Evolutionary conservation across 2,888 invertebrate species (phyloP).

Genomic region (Pseudanteris insignis): DNA sequence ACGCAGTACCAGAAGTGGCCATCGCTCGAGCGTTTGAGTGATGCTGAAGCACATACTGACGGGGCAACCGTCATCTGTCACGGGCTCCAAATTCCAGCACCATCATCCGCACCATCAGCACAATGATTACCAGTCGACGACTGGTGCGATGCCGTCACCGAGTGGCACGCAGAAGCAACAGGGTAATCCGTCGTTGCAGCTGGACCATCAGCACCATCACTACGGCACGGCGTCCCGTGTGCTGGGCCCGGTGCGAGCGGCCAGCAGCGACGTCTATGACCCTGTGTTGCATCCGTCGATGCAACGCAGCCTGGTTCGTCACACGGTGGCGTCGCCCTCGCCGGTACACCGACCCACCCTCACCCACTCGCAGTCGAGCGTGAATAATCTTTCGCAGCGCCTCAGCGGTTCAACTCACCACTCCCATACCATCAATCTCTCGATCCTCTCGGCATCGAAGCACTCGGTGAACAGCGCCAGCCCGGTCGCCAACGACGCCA

Average conservation of each 20-base stretch:
- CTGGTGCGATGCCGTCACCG: conserved; percentile 37
- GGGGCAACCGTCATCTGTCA: conserved; percentile 68
- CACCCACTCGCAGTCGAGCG: conserved; percentile 65
- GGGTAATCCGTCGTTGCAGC: conserved; percentile 20
- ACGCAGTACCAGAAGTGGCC: conserved; percentile 33
- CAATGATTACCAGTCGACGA: conserved; percentile 58
- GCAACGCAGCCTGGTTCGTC: conserved; percentile 44
- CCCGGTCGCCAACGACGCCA: conserved; percentile 59
- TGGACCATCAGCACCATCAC: conserved; percentile 47
- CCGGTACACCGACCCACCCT: conserved; percentile 58
- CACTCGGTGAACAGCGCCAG: conserved; percentile 65
- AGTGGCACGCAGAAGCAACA: conserved; percentile 43
- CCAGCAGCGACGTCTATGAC: conserved; percentile 60
- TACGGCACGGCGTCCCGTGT: conserved; percentile 43
- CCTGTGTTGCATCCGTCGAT: conserved; percentile 50
- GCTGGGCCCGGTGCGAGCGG: conserved; percentile 27
- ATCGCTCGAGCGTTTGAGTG: conserved; percentile 55
- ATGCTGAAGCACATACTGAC: conserved; percentile 80
- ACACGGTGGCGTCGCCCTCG: conserved; percentile 55
- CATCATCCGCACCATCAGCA: conserved; percentile 59
- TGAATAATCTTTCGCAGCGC: conserved; percentile 63
- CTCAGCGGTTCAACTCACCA: conserved; percentile 55
- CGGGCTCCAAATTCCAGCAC: conserved; percentile 65
- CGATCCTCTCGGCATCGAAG: conserved; percentile 62
- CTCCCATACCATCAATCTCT: conserved; percentile 60